These are phyloP conservation scores for Chelmon rostratus DNA, from an alignment of 2,797 vertebrate species.

Conservation along the genomic window DNA sequence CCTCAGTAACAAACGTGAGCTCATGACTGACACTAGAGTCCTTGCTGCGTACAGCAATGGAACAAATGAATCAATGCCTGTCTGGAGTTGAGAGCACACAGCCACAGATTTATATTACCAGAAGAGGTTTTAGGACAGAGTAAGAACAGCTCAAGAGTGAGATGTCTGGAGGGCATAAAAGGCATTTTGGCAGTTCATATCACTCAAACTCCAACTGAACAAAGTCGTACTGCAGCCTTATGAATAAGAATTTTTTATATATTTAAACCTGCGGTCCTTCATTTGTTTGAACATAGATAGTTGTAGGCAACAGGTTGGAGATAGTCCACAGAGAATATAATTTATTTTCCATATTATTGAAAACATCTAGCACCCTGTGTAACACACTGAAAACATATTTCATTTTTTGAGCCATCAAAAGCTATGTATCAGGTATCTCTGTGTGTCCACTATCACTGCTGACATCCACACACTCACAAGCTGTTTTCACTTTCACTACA, in stretches of 20 bases:
- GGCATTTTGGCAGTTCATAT: neutral
- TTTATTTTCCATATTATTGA: neutral
- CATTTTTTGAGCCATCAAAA: constrained; percentile 9
- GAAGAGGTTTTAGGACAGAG: no score
- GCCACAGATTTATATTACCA: no score
- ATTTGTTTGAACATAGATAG: neutral
- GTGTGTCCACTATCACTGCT: constrained; percentile 40
- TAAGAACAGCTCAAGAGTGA: neutral
- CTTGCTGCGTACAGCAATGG: no score
- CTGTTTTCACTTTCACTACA: constrained; percentile 72
- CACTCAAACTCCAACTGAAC: neutral
- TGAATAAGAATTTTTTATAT: neutral
- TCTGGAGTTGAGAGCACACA: no score
- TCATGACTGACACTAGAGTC: no score
- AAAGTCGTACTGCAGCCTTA: neutral
- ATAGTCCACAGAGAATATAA: neutral
- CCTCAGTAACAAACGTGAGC: no score
- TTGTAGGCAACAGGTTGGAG: neutral
- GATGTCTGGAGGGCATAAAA: neutral
- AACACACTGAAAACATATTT: constrained; percentile 16
- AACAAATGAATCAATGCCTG: no score
- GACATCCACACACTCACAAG: constrained; percentile 54
- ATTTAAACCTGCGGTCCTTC: neutral
- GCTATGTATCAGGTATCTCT: constrained; percentile 31
- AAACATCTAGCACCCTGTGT: constrained; percentile 14